Conservation (phyloP, 2,797 vertebrate species). For the Cynopterus sphinx region DNA sequence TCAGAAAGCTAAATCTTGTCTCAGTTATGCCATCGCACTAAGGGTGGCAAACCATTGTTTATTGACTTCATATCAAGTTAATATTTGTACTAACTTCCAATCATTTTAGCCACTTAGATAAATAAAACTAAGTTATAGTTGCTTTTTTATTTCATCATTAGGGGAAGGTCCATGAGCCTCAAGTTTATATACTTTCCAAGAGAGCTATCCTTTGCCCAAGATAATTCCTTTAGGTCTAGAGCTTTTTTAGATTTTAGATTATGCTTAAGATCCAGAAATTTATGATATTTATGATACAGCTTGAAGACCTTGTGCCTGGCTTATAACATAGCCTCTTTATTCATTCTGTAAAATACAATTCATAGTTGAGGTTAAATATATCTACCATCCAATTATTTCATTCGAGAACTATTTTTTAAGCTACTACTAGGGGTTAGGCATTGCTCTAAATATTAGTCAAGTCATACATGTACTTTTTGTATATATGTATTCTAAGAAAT, state of each 20-base stretch:
- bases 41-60: neutral
- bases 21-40: neutral
- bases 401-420: no score
- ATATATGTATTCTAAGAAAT: no score
- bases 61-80: neutral
- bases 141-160: neutral
- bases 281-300: neutral
- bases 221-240: neutral
- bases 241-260: neutral
- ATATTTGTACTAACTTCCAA: neutral
- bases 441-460: no score
- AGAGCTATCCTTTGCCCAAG: neutral
- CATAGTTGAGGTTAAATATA: no score
- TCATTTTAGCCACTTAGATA: neutral
- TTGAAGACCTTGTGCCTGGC: neutral
- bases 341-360: neutral
- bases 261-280: neutral
- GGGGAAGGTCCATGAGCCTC: neutral
- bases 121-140: neutral
- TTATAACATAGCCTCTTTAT: neutral
- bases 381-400: no score
- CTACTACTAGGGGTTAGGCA: no score
- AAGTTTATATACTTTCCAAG: neutral
- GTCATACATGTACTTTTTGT: no score
- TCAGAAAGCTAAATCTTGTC: neutral